Percentiles rank a stretch among this genome's conserved stretches.
These are phyloP conservation scores for Diacarnus erythraeanus DNA, from an alignment of 37 sponge, comb jelly and placozoan species.

Conservation along the genomic window DNA sequence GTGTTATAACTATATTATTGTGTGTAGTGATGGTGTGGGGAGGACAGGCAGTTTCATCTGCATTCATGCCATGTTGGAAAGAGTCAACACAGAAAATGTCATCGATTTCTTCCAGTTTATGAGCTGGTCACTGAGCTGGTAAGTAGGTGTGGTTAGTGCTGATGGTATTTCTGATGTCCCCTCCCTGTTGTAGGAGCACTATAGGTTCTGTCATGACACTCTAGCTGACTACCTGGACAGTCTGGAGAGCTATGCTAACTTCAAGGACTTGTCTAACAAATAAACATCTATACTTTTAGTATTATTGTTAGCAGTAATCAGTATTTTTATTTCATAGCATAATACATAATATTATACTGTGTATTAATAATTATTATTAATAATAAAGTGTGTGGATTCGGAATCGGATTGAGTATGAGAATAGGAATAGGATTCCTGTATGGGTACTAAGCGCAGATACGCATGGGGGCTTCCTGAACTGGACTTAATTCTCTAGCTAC, in stretches of 20 bases:
- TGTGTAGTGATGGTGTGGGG: constrained; percentile 72
- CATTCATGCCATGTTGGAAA: constrained; percentile 60
- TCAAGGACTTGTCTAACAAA: not conserved
- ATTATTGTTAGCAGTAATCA: too few species aligned
- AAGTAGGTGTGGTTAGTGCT: too few species aligned
- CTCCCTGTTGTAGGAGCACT: constrained; percentile 63
- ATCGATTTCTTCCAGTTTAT: constrained; percentile 69
- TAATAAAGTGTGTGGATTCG: too few species aligned
- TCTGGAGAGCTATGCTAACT: constrained; percentile 34
- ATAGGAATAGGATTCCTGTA: too few species aligned
- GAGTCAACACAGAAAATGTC: constrained; percentile 65
- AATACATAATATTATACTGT: too few species aligned
- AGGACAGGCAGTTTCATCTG: constrained; percentile 55
- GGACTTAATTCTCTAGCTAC: too few species aligned
- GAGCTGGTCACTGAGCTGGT: constrained; percentile 58
- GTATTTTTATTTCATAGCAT: too few species aligned
- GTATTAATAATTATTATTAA: too few species aligned
- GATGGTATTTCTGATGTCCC: not conserved
- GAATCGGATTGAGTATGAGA: too few species aligned
- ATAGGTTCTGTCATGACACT: constrained; percentile 48
- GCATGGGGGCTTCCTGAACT: too few species aligned
- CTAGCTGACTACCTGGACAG: constrained; percentile 52
- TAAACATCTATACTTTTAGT: too few species aligned
- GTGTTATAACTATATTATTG: not conserved
- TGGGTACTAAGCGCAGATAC: too few species aligned